Conservation (phyloP, 2,888 invertebrate species). For the Spisula solida region DNA sequence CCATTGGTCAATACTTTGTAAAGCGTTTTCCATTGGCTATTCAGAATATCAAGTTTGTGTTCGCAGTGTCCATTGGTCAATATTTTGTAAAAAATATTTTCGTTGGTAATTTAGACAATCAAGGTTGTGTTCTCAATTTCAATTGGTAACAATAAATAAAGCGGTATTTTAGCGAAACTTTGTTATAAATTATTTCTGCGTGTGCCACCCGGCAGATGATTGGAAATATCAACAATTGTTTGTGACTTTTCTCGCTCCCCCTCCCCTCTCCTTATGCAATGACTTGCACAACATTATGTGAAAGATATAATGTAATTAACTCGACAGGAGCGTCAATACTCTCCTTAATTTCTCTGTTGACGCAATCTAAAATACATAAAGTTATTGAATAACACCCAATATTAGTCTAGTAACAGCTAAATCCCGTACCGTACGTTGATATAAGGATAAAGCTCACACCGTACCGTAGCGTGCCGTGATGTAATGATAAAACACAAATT, state of each 20-base stretch:
- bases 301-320: neutral
- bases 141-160: too few relatives aligned
- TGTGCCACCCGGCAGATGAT: neutral
- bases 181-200: too few relatives aligned
- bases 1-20: too few relatives aligned
- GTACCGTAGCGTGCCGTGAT: slow-evolving; percentile 2
- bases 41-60: too few relatives aligned
- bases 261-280: neutral
- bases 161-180: too few relatives aligned
- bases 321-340: neutral
- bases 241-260: neutral
- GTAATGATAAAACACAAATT: slow-evolving; percentile 1
- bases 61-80: too few relatives aligned
- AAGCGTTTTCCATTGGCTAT: too few relatives aligned
- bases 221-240: neutral
- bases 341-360: neutral
- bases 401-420: slow-evolving; percentile 24
- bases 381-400: slow-evolving; percentile 4
- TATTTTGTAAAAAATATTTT: too few relatives aligned
- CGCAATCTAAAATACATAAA: slow-evolving; percentile 16
- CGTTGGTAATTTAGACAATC: too few relatives aligned
- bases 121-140: too few relatives aligned
- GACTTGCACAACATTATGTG: neutral
- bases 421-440: slow-evolving; percentile 3
- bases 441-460: neutral